Base-by-base conservation (phyloP, 2,113 vertebrate genomes). In the Myotis yumanensis region DNA sequence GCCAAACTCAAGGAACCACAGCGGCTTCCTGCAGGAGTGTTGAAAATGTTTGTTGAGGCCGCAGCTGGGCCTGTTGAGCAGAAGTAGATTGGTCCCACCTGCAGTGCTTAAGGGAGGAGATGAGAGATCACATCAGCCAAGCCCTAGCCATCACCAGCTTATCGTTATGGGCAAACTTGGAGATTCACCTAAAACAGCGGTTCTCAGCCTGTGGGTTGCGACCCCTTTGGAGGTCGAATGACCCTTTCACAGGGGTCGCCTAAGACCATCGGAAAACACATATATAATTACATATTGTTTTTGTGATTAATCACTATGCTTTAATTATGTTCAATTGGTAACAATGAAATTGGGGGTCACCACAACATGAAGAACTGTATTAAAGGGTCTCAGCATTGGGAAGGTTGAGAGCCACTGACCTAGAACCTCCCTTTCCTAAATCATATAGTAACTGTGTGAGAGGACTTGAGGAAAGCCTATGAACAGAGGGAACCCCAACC, bases 121-220 rank as follows among this genome's bases (percentile, higher is more conserved):
- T 11, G 4, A 32, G 32, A 35, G 1, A 7, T 3, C n/a, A 30
- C 11, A 1, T 5, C 2, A 16, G 66, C 52, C 30, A 28, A 57
- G n/a, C 72, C 35, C 51, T 7, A 18, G 76, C 75, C 57, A 51
- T 48, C 12, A 4, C 59, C 43, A 8, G 16, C 68, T 76, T 20
- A 32, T 15, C 12, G 0, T 48, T n/a, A 51, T 16, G 76, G 37
- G 8, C 48, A 35, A 28, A 76, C 23, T 8, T 32, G 46, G 40
- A 90, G 37, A 59, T 66, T 68, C 11, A 43, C 43, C 43, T 43
- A 43, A 7, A 43, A 43, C 43, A 43, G 43, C 43, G 1, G 43
- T 43, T 43, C 43, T 43, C 43, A 43, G 8, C 43, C 43, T 43
- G 43, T 43, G 43, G 43, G 43, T 43, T 7, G 7, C 1, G 43